Percentiles rank a stretch among this genome's conserved stretches.
Evolutionary conservation across 2,113 vertebrate genomes (phyloP).

Genomic region (Nasalis larvatus): DNA sequence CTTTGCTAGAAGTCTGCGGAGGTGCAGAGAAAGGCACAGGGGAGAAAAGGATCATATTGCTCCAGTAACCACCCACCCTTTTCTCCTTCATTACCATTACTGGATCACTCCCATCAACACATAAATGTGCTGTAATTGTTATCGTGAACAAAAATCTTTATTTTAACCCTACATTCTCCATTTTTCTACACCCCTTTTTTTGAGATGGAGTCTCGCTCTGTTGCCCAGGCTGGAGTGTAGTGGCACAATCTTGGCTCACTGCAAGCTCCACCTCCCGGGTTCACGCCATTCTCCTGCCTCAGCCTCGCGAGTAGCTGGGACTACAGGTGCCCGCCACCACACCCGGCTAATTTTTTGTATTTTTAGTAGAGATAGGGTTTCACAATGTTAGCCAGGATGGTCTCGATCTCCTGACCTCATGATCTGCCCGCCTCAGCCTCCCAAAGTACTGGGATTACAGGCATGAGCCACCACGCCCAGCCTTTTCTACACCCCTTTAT

Average conservation of each 20-base stretch:
- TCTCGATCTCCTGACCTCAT: no score
- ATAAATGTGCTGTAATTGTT: neutral
- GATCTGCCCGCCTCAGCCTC: no score
- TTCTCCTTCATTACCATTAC: neutral
- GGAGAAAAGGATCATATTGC: neutral
- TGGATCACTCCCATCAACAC: neutral
- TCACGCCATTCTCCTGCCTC: no score
- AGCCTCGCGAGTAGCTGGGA: no score
- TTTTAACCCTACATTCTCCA: neutral
- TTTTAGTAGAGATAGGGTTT: no score
- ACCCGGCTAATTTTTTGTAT: no score
- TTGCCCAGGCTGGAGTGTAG: no score
- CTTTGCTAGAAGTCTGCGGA: neutral
- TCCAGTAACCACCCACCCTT: neutral
- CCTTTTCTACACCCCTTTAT: neutral
- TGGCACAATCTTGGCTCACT: rapidly evolving
- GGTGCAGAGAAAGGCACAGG: neutral
- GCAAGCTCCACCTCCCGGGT: no score
- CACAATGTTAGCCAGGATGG: no score
- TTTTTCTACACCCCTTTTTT: neutral
- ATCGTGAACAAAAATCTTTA: neutral
- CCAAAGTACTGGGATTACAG: no score
- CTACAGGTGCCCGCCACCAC: no score
- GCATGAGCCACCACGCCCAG: rapidly evolving
- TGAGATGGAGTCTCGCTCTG: no score